phyloP scores from a whole-genome alignment of 2,888 invertebrate species.

The Rhopalosiphum nymphaeae region DNA sequence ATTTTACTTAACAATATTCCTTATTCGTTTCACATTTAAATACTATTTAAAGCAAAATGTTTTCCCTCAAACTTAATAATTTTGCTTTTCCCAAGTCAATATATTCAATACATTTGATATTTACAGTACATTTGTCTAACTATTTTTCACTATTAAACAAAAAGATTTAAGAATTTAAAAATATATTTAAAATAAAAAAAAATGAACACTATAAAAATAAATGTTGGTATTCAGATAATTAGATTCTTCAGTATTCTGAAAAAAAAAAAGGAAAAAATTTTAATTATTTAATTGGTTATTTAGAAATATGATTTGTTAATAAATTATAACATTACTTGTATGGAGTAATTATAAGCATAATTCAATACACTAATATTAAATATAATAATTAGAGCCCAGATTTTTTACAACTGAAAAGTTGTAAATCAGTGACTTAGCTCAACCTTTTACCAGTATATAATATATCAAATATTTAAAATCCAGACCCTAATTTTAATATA shows the following conservation, averaged over 20 bases:
- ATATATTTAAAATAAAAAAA: background rate
- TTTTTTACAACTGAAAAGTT: background rate
- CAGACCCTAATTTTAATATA: too few species aligned
- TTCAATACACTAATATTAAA: background rate
- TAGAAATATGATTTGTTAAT: background rate
- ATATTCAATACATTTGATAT: background rate
- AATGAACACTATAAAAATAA: background rate
- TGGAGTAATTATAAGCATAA: background rate
- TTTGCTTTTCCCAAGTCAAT: background rate
- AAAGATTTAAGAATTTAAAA: constrained; percentile 28
- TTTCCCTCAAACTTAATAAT: background rate
- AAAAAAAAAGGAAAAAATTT: background rate
- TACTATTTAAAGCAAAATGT: background rate
- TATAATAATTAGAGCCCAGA: background rate
- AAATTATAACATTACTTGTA: background rate
- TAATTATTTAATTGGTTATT: background rate
- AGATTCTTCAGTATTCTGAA: constrained; percentile 17
- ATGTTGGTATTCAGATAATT: background rate
- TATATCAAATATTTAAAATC: too few species aligned
- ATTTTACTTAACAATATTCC: background rate
- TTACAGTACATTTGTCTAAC: constrained; percentile 24
- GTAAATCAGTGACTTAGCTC: too few species aligned
- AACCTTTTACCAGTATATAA: too few species aligned
- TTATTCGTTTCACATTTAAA: background rate
- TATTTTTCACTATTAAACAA: background rate